Base-by-base conservation (phyloP, 2,797 vertebrate genomes). In the Chrysocyon brachyurus region DNA sequence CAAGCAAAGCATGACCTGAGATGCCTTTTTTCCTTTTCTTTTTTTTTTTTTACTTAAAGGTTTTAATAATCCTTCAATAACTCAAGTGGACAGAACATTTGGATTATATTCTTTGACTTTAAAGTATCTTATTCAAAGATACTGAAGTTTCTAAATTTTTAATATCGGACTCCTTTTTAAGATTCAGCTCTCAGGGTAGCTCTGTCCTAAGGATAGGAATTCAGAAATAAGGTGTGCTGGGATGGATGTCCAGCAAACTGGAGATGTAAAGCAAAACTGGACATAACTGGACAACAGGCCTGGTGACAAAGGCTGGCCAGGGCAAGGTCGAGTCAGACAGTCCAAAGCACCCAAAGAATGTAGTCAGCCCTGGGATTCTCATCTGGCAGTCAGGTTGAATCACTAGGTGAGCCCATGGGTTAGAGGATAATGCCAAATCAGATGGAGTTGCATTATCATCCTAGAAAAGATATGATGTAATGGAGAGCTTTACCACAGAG, bases 71-170 rank as follows among this genome's bases (percentile, higher is more conserved):
- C 6, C 54, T 64, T 88, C 77, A 92, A 12, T 66, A 90, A 19
- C 21, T 52, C n/a, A 77, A 79, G 64, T 87, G 12, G 31, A 70
- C 59, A 87, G 36, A 24, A 91, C 86, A 66, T 73, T 95, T 5
- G 21, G 81, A 56, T 84, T 52, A n/a, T 57, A 6, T 59, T 77
- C 33, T 85, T 81, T 94, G 83, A 33, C 36, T 64, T 95, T 77
- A 52, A 96, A 86, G 85, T 78, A 86, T 66, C 95, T 92, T 66
- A 72, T 87, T 54, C n/a, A 56, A 83, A 83, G 73, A 73, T 73
- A 49, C 1, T 73, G 36, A 72, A 12, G 17, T 64, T 77, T 64
- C 66, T 21, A 64, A 52, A 52, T 91, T 61, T 72, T 59, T 22
- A 70, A 61, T 83, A 59, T 40, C 49, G 28, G 66, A 3, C 5